Conservation (phyloP, 2,113 vertebrate species). For the Sinocyclocheilus maitianheensis region DNA sequence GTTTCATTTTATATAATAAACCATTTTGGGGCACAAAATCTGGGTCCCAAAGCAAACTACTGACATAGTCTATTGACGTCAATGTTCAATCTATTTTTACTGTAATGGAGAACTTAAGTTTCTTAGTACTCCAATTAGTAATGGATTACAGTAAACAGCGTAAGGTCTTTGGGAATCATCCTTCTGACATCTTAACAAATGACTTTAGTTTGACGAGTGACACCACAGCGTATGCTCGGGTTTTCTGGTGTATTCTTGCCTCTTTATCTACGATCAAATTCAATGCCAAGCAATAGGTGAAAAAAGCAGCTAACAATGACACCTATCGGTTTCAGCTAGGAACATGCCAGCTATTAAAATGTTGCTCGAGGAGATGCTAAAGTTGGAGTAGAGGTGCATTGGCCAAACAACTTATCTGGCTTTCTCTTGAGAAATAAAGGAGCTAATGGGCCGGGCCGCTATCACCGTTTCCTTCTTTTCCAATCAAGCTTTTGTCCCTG, state of each 20-base stretch:
- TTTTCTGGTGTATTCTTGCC: neutral
- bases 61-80: neutral
- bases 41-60: neutral
- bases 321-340: constrained; percentile 9
- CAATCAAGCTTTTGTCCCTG: constrained; percentile 48
- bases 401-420: constrained; percentile 33
- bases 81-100: neutral
- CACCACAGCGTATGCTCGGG: neutral
- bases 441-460: constrained; percentile 17
- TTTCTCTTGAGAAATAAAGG: constrained; percentile 14
- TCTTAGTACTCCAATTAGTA: neutral
- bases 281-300: neutral
- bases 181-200: constrained; percentile 16
- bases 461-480: constrained; percentile 30
- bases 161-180: neutral
- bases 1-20: too few relatives aligned
- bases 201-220: neutral
- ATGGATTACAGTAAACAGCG: neutral
- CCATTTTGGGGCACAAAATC: too few relatives aligned
- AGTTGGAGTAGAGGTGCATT: neutral
- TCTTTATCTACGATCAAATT: neutral
- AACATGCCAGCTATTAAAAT: constrained; percentile 14
- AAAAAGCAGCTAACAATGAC: neutral
- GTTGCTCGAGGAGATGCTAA: neutral
- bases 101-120: neutral